Base-by-base conservation (phyloP, 2,888 invertebrate species). In the Pegoplata infirma region DNA sequence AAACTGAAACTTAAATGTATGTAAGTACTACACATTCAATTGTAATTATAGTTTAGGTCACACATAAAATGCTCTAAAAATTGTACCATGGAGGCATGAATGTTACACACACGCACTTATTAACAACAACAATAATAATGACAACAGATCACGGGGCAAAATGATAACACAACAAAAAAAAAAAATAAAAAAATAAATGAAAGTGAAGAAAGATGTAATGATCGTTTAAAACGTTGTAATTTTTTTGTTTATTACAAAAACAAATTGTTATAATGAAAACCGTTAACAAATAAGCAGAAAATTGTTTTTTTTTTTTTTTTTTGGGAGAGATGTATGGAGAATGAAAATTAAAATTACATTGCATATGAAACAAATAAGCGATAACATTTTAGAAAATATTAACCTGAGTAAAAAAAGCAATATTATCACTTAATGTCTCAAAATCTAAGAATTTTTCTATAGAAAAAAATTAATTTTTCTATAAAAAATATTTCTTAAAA, bases 151-250 rank as follows among this genome's bases (percentile, higher is more conserved):
- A 40, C 5, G 36, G 36, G 36, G n/a, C 36, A 17, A 58, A 58
- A 59, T 44, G 59, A 19, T 59, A 44, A 23, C 16, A n/a, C n/a
- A n/a, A n/a, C n/a, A n/a, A n/a, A n/a, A n/a, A n/a, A n/a, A n/a
- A n/a, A n/a, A n/a, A n/a, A n/a, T n/a, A n/a, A n/a, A n/a, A n/a
- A n/a, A n/a, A n/a, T n/a, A 46, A 75, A 75, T 63, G 74, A 79
- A 79, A 79, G 79, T 79, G 75, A 79, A 75, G 75, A 77, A n/a
- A n/a, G n/a, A n/a, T n/a, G n/a, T n/a, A n/a, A n/a, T 68, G 68
- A 73, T 36, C 19, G n/a, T 44, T 67, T 58, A 36, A 36, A 36
- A 49, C 25, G n/a, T 55, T 8, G 47, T 51, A 7, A 56, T 40
- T n/a, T n/a, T n/a, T n/a, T n/a, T n/a, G n/a, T n/a, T n/a, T n/a